Base-by-base conservation (phyloP, 2,888 invertebrate species). In the Acronicta psi region DNA sequence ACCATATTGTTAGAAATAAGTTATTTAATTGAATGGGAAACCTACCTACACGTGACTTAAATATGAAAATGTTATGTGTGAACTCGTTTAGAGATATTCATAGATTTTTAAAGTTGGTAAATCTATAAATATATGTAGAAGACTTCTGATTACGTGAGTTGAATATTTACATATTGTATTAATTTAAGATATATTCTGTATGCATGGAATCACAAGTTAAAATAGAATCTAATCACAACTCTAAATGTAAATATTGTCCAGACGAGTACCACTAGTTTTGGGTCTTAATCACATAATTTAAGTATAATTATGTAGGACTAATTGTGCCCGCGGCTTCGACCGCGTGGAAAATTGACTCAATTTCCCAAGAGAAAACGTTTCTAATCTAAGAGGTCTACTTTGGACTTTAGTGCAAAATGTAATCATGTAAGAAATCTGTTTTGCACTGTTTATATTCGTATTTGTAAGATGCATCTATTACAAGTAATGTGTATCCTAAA, bases 51-150 rank as follows among this genome's bases (percentile, higher is more conserved):
- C 76, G 69, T 72, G 73, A 63, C 52, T 55, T 16, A 31, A 65
- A 58, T 68, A 42, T 38, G 40, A 57, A 60, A 43, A 45, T 38
- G 2, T 54, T 55, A 52, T 42, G 51, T 65, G 68, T 63, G 60
- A 74, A 66, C 60, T 64, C 40, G 55, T 57, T 61, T 29, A 42
- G 18, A 60, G 41, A 46, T 60, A 59, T 69, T 58, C 50, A 62
- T 60, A 52, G 58, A 60, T 71, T 61, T 75, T 66, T 59, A 55
- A 62, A 61, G 58, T 34, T n/a, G 34, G 34, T 60, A 73, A 66
- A 68, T 73, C 77, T 51, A 68, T 68, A 44, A 29, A 55, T 54
- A 59, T 57, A 64, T 68, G 60, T 65, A 58, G 68, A 59, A 55
- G 60, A 70, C 63, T 55, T 58, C 56, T 54, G 47, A 54, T 47